Evolutionary conservation across 2,113 vertebrate species (phyloP), one percentile per base, ranked within the genome.

Genomic region (Corythoichthys intestinalis): DNA sequence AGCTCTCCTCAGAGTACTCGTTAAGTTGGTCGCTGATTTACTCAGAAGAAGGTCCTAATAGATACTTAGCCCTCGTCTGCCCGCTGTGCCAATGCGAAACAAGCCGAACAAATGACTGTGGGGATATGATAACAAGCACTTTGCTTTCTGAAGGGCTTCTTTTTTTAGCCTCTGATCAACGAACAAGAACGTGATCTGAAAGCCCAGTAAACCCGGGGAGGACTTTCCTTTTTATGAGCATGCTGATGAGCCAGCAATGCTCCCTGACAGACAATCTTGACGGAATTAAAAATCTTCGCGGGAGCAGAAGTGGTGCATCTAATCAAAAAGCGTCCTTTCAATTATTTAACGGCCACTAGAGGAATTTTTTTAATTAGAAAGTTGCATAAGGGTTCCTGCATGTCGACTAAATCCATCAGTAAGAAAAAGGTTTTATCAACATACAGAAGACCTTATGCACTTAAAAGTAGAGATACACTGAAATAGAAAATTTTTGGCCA

Each of bases 1-100:
- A 70, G 53, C 39, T 65, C 15, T 49, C 49, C 57, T 65, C 46
- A 4, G 13, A 76, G 69, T 69, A 13, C 39, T 77, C 68, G 70
- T 70, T 81, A 70, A 66, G 75, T 74, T n/a, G 17, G 61, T 34
- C 14, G 49, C 58, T 80, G 70, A 80, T 76, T 75, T 71, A 80
- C 68, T 78, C 72, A 68, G 71, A 74, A 54, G 78, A 72, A 77
- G 44, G n/a, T 63, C 53, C 70, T 78, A 70, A 58, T 65, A 71
- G 66, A 76, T 48, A 78, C 70, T 72, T 65, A 67, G 74, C 49
- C 58, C 13, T 10, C 62, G 67, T 71, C 57, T 53, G 66, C 53
- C 70, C 47, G 34, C 62, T 67, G 68, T 70, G 48, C 68, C 68
- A 60, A 41, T 50, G 50, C 11, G 41, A 74, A 47, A 73, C 67